Conservation (phyloP, 1,140 invertebrate genomes). For the Grapholita molesta region DNA sequence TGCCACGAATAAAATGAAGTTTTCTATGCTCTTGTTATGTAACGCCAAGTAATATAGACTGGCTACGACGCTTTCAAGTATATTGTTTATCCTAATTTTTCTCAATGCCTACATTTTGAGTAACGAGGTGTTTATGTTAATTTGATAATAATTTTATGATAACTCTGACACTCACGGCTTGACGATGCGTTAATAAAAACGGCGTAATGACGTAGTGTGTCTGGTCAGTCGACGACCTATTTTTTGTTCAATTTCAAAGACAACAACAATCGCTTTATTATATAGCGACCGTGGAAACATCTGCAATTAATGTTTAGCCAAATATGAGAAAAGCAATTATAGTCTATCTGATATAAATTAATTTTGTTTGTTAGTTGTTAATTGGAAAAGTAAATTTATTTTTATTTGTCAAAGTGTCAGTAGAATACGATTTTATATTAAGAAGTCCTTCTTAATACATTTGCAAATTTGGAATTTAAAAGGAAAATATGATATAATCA, state of each 20-base stretch:
- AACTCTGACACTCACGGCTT: not conserved
- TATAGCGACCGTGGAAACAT: not conserved
- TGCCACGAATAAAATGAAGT: too few species aligned
- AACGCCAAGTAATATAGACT: too few species aligned
- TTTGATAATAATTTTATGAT: not conserved
- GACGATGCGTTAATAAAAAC: not conserved
- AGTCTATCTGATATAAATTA: not conserved
- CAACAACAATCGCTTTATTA: not conserved
- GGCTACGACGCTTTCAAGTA: not conserved
- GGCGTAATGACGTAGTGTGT: not conserved
- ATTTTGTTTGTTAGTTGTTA: too few species aligned
- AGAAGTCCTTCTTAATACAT: too few species aligned
- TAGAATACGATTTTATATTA: too few species aligned
- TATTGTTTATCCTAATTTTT: not conserved
- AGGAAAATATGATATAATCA: too few species aligned
- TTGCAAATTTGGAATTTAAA: too few species aligned
- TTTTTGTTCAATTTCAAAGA: conserved; percentile 2
- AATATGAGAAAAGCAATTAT: not conserved
- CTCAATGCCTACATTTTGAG: not conserved
- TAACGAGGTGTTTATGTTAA: not conserved
- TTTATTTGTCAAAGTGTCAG: too few species aligned
- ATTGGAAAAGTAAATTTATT: too few species aligned
- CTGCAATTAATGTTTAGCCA: not conserved
- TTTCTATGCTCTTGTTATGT: too few species aligned
- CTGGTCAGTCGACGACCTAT: conserved; percentile 10